Evolutionary conservation across 2,797 vertebrate species (phyloP), one percentile per base, ranked within the genome.

Genomic region (Sebastes minor): DNA sequence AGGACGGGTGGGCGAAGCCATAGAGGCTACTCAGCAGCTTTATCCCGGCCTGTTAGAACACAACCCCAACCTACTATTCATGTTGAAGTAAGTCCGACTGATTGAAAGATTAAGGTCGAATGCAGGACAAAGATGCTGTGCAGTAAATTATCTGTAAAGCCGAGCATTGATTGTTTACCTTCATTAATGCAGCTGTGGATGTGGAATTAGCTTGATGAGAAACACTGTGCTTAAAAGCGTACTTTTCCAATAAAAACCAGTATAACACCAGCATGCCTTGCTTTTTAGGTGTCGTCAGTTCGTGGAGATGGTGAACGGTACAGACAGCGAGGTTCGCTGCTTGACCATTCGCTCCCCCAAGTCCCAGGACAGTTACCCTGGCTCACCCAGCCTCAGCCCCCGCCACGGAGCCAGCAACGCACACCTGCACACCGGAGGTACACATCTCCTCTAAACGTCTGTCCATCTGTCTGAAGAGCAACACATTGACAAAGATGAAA

Each of bases 241-340:
- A 8, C 8, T 1, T 27, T 56, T 30, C 46, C 12, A 10, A n/a
- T 53, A n/a, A 46, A 30, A 6, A 3, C 9, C 46, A 32, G 18
- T 78, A 8, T 13, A 65, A 88, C 78, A 33, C 18, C 27, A 2
- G 38, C 69, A 1, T 42, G 7, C 70, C 12, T 7, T 62, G 42
- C 72, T 71, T 74, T 69, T 3, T 57, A 99, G 98, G 96, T 99
- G 97, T 95, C 97, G 98, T 89, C 98, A 99, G 91, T 99, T 99
- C 68, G 97, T 99, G 94, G 98, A 99, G 95, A 99, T 99, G 98
- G 98, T 99, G 93, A 99, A 99, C 1, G 98, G 98, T 83, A 99
- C 98, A 1, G 98, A 99, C 96, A 98, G 98, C 2, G 98, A 99
- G 84, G 98, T 99, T 52, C 96, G 97, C 76, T 98, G 97, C 91